A percentile compares a stretch with the other conserved stretches of the same genome.
These are phyloP conservation scores for Hylyphantes graminicola DNA, from an alignment of 1,140 invertebrate species.

Conservation along the genomic window DNA sequence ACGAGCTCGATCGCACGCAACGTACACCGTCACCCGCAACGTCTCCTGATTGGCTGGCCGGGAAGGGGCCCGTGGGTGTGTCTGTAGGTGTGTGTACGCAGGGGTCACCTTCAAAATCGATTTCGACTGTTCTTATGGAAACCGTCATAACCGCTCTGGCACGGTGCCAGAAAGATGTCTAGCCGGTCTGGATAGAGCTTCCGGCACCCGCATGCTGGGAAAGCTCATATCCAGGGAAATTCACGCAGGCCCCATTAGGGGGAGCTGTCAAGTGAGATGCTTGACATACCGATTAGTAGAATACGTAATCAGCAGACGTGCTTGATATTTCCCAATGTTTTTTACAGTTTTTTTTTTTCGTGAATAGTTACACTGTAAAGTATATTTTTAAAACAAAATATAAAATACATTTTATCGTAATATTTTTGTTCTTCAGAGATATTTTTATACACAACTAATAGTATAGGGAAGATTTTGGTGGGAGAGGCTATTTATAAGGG, in stretches of 20 bases:
- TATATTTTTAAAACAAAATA: no score
- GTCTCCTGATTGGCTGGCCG: slow-evolving; percentile 24
- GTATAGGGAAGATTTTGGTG: no score
- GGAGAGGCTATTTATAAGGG: no score
- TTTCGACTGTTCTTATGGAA: slow-evolving; percentile 42
- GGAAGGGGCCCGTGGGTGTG: slow-evolving; percentile 39
- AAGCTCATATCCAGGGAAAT: neutral
- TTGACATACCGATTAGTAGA: no score
- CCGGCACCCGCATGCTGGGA: neutral
- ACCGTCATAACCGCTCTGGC: slow-evolving; percentile 24
- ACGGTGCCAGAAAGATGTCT: neutral
- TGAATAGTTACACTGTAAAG: no score
- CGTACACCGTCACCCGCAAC: slow-evolving; percentile 1
- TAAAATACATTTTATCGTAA: no score
- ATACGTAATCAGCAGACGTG: no score
- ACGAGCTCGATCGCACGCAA: neutral
- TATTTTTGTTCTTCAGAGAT: no score
- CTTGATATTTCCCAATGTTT: no score
- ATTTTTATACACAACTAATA: no score
- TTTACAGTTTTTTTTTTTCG: no score
- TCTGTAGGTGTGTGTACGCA: slow-evolving; percentile 26
- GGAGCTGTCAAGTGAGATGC: no score
- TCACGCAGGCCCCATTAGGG: neutral
- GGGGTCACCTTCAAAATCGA: slow-evolving; percentile 55
- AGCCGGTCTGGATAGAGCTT: neutral